Evolutionary conservation across 2,888 invertebrate genomes (phyloP).

Genomic region (Hypercompe scribonia): DNA sequence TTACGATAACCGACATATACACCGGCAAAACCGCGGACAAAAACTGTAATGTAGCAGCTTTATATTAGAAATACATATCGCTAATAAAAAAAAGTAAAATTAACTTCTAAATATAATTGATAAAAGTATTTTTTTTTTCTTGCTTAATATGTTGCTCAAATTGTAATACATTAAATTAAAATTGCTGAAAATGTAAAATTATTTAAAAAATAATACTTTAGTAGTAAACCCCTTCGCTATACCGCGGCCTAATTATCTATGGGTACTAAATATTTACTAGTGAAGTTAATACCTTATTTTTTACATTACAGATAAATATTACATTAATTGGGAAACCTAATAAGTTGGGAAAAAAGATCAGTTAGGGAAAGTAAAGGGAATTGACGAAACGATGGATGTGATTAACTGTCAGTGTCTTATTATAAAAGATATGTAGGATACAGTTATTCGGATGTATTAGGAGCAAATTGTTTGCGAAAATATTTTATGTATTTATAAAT

Average conservation of each 20-base stretch:
- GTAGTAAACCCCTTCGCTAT: neutral
- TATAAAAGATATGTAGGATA: constrained; percentile 52
- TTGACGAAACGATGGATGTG: constrained; percentile 53
- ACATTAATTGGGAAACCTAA: constrained; percentile 1
- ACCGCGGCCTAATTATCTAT: constrained; percentile 31
- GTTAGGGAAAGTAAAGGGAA: constrained; percentile 7
- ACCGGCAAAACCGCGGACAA: too few species aligned
- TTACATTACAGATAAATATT: constrained; percentile 14
- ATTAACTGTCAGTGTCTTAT: constrained; percentile 70
- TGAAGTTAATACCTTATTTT: neutral
- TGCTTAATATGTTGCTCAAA: constrained; percentile 14
- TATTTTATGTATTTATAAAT: constrained; percentile 18
- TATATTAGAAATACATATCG: constrained; percentile 49
- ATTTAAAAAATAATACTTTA: neutral
- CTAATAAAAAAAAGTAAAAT: constrained; percentile 27
- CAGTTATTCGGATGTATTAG: constrained; percentile 33
- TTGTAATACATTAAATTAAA: constrained; percentile 7
- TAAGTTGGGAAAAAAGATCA: neutral
- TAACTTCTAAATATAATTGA: constrained; percentile 15
- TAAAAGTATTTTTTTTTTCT: constrained; percentile 14
- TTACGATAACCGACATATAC: too few species aligned
- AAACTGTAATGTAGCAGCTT: constrained; percentile 15
- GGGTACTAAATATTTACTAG: neutral
- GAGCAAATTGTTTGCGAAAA: constrained; percentile 13
- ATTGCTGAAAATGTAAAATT: constrained; percentile 15